Base-by-base conservation (phyloP, 2,888 invertebrate genomes). In the Strigamia maritima region DNA sequence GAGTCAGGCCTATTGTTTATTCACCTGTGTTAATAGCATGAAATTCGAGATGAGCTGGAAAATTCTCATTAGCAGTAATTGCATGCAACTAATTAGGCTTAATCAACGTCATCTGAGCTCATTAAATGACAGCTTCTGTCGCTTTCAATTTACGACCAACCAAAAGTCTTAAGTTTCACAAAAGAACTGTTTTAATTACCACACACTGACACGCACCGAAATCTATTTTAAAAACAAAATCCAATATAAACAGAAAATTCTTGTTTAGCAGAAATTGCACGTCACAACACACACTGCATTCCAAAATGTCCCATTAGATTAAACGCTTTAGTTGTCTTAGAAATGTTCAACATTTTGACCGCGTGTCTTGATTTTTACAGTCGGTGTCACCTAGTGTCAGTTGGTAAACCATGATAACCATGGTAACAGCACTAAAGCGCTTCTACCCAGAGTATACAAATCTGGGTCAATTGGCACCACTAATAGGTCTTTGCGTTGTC, bases 61-160 rank as follows among this genome's bases (percentile, higher is more conserved):
- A 65, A 65, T 65, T 24, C 60, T 65, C 60, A 65, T 65, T 65
- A 65, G 60, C 60, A 65, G 60, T 65, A 65, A 65, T 65, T 65
- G 60, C 60, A 65, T 65, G 60, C 60, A 65, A 24, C 60, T 65
- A 65, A 65, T 65, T 65, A 65, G 60, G 24, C 60, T 65, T 65
- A 65, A 65, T 65, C 60, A n/a, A 65, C 60, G 60, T 65, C 60
- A 65, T 65, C 60, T 24, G 60, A 65, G 60, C 60, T 65, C 60
- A 65, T 65, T 65, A 65, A 65, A 65, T 65, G 60, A 65, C 60
- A 65, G 60, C 22, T 65, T 65, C 60, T 65, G 60, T 65, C 60
- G 60, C 19, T 22, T 65, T 65, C 60, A 65, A 65, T 65, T 65
- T 65, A 65, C 60, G 60, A 65, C 22, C 24, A 19, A 19, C 22